Evolutionary conservation across 2,113 vertebrate species (phyloP).

Genomic region (Odontophorus gujanensis): DNA sequence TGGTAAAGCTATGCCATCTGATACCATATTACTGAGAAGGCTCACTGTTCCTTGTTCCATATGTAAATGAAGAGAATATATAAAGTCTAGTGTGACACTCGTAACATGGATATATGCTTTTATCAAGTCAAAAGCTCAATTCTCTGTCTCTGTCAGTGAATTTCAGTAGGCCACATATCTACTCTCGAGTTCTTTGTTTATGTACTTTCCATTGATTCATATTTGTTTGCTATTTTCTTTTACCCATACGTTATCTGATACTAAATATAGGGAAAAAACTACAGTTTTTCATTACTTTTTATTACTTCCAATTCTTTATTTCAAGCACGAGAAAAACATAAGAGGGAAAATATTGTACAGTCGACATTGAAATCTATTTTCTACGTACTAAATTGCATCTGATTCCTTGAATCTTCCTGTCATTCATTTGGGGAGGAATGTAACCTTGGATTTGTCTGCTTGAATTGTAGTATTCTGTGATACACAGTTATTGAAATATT

Average conservation of each 20-base stretch:
- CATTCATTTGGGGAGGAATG: background rate
- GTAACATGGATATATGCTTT: background rate
- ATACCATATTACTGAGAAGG: too few relatives aligned
- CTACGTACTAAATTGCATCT: background rate
- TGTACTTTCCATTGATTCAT: background rate
- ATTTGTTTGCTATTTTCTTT: background rate
- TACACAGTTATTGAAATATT: background rate
- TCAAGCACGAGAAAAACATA: background rate
- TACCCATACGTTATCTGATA: fast-evolving
- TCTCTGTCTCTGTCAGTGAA: background rate
- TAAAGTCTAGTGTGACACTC: background rate
- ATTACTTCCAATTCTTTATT: background rate
- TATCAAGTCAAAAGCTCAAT: background rate
- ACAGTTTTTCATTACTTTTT: background rate
- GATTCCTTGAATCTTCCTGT: background rate
- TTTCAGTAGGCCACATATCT: background rate
- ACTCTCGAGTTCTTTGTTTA: background rate
- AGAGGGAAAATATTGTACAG: background rate
- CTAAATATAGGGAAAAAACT: background rate
- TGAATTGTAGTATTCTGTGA: background rate
- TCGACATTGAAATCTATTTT: background rate
- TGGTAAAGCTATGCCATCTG: too few relatives aligned
- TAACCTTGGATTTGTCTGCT: background rate
- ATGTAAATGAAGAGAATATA: background rate
- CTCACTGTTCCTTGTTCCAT: background rate